Conservation (phyloP, 2,888 invertebrate genomes). For the Geotrupes spiniger region DNA sequence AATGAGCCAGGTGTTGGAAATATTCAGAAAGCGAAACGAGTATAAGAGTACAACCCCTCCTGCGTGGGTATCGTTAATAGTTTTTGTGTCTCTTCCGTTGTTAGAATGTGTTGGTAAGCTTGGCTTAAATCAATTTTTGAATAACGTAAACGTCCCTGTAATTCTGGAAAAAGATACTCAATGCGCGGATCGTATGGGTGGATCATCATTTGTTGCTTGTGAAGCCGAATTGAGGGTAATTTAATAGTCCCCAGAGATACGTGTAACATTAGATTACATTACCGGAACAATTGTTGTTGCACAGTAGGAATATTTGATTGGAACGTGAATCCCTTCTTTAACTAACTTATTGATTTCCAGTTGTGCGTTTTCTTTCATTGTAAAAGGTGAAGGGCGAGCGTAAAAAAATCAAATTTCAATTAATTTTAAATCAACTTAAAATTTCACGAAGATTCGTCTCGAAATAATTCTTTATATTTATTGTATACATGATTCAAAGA, state of each 20-base stretch:
- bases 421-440: not conserved
- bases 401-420: not conserved
- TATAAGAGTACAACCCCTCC: constrained; percentile 23
- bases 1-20: constrained; percentile 20
- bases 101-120: constrained; percentile 25
- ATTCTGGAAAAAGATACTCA: too few relatives aligned
- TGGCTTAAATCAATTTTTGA: constrained; percentile 5
- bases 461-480: too few relatives aligned
- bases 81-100: constrained; percentile 14
- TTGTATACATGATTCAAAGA: too few relatives aligned
- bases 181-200: too few relatives aligned
- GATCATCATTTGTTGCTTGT: constrained; percentile 26
- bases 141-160: too few relatives aligned
- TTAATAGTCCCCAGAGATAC: constrained; percentile 30
- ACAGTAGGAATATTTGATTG: constrained; percentile 20
- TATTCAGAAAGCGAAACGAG: constrained; percentile 23
- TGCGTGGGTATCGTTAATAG: constrained; percentile 23
- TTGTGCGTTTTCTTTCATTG: constrained; percentile 12
- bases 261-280: constrained; percentile 21
- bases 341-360: constrained; percentile 11
- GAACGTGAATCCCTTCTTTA: constrained; percentile 8
- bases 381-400: too few relatives aligned
- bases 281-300: constrained; percentile 29
- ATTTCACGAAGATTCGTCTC: too few relatives aligned
- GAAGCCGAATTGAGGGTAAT: constrained; percentile 29